Evolutionary conservation across 1,140 invertebrate genomes (phyloP), one percentile per base, ranked within the genome.

Genomic region (Elysia chlorotica): DNA sequence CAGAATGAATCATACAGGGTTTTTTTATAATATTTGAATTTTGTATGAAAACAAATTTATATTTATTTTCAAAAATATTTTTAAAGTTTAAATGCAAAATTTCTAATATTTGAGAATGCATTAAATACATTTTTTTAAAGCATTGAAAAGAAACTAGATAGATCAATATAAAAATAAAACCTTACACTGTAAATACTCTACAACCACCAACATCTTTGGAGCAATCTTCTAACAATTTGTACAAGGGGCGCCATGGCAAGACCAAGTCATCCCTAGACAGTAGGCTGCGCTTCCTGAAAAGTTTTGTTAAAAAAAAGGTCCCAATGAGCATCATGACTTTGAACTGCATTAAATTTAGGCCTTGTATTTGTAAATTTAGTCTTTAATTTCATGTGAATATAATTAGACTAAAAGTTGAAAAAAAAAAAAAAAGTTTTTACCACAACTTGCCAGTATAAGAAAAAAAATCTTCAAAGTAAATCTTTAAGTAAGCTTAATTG

Each of bases 201-300:
- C 90, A 74, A 89, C 90, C 78, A 90, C 83, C 63, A 86, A 83
- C 76, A 89, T 90, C 79, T 85, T 90, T 78, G 82, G 86, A 81
- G 86, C 89, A 82, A 87, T 81, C 81, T 48, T 90, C 83, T 66
- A 89, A 85, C 4, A 93, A 89, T 3, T 95, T 89, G 85, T 94
- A 96, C 21, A 98, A 85, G 41, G 95, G 95, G 80, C 91, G 90
- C 96, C 96, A 98, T 72, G 92, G 92, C 69, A 98, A 87, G 72
- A 90, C 90, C 62, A 98, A 82, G 70, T 98, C 96, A 74, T 93
- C 91, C 31, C 94, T 91, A 19, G 91, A 90, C 76, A 90, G 75
- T 97, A 87, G 35, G 96, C 88, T 79, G 92, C 87, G 78, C 89
- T 91, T 88, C 95, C 96, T 78, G 94, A 96, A n/a, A n/a, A n/a